Conservation (phyloP, 2,113 vertebrate genomes). For the Labrus mixtus region DNA sequence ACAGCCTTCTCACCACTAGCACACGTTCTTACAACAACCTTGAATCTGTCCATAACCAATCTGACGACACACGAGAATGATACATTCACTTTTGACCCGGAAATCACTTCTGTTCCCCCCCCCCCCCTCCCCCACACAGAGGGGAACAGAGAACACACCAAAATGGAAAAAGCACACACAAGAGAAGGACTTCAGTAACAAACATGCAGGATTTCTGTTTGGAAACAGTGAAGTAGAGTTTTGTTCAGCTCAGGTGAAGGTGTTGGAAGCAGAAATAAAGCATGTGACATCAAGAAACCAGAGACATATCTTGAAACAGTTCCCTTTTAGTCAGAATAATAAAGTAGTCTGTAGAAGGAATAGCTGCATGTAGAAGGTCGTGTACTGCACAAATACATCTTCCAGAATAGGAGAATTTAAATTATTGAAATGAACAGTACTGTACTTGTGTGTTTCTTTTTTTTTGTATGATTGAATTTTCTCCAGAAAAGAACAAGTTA, state of each 20-base stretch:
- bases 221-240: slow-evolving; percentile 6
- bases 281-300: slow-evolving; percentile 26
- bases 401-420: not conserved
- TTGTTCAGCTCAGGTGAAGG: slow-evolving; percentile 34
- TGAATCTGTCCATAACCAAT: slow-evolving; percentile 58
- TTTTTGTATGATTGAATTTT: not conserved
- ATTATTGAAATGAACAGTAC: not conserved
- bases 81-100: slow-evolving; percentile 75
- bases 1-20: slow-evolving; percentile 80
- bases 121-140: slow-evolving; percentile 7
- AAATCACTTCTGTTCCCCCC: slow-evolving; percentile 29
- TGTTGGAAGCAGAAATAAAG: slow-evolving; percentile 24
- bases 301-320: not conserved
- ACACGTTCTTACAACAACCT: slow-evolving; percentile 84
- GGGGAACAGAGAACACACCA: slow-evolving; percentile 64
- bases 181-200: slow-evolving; percentile 69
- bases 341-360: not conserved
- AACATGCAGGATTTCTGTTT: slow-evolving; percentile 74
- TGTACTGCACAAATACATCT: not conserved
- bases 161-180: slow-evolving; percentile 52
- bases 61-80: slow-evolving; percentile 66
- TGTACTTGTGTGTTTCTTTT: not conserved
- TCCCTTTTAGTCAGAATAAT: slow-evolving; percentile 27
- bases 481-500: not conserved
- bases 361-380: not conserved